Evolutionary conservation across 2,888 invertebrate species (phyloP).

Genomic region (Kuschelorhynchus macadamiae): DNA sequence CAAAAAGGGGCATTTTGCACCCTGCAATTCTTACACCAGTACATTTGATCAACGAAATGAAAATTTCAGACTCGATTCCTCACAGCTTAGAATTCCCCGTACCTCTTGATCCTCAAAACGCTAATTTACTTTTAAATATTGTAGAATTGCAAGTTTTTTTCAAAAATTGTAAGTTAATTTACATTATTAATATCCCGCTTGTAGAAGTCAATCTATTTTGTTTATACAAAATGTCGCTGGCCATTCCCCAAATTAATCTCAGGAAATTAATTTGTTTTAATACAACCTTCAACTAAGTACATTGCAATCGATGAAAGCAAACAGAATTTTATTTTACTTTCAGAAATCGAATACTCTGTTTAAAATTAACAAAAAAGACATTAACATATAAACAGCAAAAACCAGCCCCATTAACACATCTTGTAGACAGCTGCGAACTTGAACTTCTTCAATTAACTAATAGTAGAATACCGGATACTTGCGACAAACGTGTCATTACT

Average conservation of each 20-base stretch:
- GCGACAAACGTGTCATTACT: not conserved
- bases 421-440: not conserved
- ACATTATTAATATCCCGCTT: constrained; percentile 15
- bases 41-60: constrained; percentile 6
- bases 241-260: constrained; percentile 6
- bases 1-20: not conserved
- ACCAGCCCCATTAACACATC: not conserved
- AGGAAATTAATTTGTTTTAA: constrained; percentile 3
- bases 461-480: not conserved
- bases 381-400: not conserved
- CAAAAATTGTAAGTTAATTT: constrained; percentile 2
- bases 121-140: constrained; percentile 6
- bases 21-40: not conserved
- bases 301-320: not conserved
- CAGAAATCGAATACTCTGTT: not conserved
- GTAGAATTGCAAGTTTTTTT: constrained; percentile 7
- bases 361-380: not conserved
- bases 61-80: not conserved
- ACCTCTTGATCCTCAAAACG: constrained; percentile 1
- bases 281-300: constrained; percentile 2
- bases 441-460: not conserved
- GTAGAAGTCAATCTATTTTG: constrained; percentile 1
- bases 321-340: too few species aligned
- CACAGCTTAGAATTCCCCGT: constrained; percentile 9
- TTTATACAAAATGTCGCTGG: constrained; percentile 3